Evolutionary conservation across 2,888 invertebrate genomes (phyloP).

Genomic region (Amphipyra berbera): DNA sequence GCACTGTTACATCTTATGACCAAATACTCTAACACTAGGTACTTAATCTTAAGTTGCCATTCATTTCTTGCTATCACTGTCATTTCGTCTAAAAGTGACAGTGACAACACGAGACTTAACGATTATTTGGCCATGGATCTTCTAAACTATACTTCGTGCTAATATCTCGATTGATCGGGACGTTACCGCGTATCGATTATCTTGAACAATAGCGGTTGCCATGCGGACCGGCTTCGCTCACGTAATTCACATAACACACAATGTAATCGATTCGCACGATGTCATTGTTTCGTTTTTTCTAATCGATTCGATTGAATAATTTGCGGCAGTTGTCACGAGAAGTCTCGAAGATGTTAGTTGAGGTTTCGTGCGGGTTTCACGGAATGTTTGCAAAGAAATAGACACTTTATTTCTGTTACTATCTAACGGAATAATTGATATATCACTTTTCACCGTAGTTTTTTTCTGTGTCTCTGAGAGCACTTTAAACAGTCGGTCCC

Average conservation of each 20-base stretch:
- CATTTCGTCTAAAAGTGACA: no score
- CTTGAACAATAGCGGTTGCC: conserved; percentile 56
- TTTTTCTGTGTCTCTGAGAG: no score
- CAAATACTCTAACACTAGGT: no score
- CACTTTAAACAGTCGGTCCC: no score
- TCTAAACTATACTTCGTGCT: conserved; percentile 17
- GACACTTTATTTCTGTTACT: conserved; percentile 16
- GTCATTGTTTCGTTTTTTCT: conserved; percentile 64
- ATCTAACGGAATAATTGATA: conserved; percentile 2
- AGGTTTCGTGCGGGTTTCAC: conserved; percentile 9
- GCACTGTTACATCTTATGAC: no score
- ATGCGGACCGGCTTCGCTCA: conserved; percentile 46
- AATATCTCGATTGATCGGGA: conserved; percentile 51
- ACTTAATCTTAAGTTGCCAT: no score
- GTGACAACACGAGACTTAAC: no score
- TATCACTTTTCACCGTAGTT: conserved; percentile 15
- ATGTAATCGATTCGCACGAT: conserved; percentile 65
- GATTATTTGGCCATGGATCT: no score
- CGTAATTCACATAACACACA: conserved; percentile 57
- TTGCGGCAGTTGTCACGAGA: conserved; percentile 50
- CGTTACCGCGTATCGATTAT: conserved; percentile 57
- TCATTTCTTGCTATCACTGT: no score
- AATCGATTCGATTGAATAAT: conserved; percentile 64
- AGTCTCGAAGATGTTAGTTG: conserved; percentile 23
- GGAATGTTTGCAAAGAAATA: conserved; percentile 30